phyloP scores from a whole-genome alignment of 2,888 invertebrate species.

The Rhagonycha lutea region DNA sequence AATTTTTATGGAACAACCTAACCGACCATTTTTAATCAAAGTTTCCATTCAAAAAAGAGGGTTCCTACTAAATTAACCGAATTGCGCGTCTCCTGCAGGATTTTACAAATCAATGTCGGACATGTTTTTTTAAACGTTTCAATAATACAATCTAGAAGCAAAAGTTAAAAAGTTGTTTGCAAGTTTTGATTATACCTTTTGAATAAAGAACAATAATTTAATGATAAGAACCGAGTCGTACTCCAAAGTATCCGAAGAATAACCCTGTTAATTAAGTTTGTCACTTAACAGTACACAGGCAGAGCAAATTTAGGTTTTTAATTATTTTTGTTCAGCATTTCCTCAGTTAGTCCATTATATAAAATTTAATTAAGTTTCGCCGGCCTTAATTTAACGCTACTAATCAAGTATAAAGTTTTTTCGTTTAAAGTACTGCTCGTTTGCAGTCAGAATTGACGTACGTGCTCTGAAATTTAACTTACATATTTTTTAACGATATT shows the following conservation, averaged over 20 bases:
- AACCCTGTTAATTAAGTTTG: constrained; percentile 58
- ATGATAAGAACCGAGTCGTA: constrained; percentile 49
- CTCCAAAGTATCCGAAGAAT: constrained; percentile 51
- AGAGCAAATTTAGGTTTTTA: constrained; percentile 58
- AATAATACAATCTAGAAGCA: neutral
- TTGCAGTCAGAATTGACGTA: constrained; percentile 54
- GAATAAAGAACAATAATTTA: constrained; percentile 49
- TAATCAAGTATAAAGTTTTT: constrained; percentile 59
- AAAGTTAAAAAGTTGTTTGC: constrained; percentile 15
- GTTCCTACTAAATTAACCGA: constrained; percentile 15
- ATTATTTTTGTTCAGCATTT: constrained; percentile 60
- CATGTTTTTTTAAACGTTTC: neutral
- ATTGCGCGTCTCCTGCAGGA: constrained; percentile 14
- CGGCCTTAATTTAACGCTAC: constrained; percentile 59
- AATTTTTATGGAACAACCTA: neutral
- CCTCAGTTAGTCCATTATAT: constrained; percentile 60
- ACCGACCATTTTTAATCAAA: neutral
- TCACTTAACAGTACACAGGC: constrained; percentile 55
- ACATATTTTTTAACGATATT: constrained; percentile 51
- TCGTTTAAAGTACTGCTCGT: constrained; percentile 51
- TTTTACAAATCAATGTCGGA: neutral
- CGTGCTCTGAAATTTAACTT: constrained; percentile 53
- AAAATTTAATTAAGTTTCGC: constrained; percentile 59
- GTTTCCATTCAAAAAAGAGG: constrained; percentile 32
- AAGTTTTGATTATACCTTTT: constrained; percentile 33